phyloP scores from a whole-genome alignment of 2,888 invertebrate genomes.

The Bursaphelenchus okinawaensis region DNA sequence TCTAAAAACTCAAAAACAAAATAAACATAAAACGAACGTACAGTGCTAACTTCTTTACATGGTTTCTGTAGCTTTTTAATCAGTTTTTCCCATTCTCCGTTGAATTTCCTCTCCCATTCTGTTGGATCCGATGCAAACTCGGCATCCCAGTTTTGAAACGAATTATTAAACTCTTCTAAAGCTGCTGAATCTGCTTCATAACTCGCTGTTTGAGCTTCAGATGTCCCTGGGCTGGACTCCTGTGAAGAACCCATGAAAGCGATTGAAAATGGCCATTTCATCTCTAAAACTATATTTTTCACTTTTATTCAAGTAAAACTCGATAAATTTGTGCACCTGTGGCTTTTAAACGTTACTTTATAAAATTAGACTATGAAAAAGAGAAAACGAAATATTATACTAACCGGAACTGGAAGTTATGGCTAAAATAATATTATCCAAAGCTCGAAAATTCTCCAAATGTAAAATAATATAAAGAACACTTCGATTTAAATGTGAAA shows the following conservation, averaged over 20 bases:
- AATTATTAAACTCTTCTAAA: background rate
- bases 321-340: background rate
- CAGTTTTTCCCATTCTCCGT: constrained; percentile 25
- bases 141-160: constrained; percentile 26
- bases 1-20: background rate
- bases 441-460: too few species aligned
- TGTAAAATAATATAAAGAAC: too few species aligned
- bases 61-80: constrained; percentile 15
- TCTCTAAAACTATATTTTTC: background rate
- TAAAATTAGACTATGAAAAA: too few species aligned
- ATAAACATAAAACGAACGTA: background rate
- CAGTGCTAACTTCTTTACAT: constrained; percentile 12
- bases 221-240: background rate
- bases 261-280: background rate
- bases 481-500: too few species aligned
- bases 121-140: constrained; percentile 53
- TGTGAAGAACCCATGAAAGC: background rate
- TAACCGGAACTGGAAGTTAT: too few species aligned
- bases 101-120: constrained; percentile 47
- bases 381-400: too few species aligned
- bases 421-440: too few species aligned
- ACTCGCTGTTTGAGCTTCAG: background rate
- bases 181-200: background rate
- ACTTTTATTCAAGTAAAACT: background rate
- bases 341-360: too few species aligned